A percentile compares a stretch with the other conserved stretches of the same genome.
Evolutionary conservation across 2,888 invertebrate genomes (phyloP).

Genomic region (Chymomyza procnemis): DNA sequence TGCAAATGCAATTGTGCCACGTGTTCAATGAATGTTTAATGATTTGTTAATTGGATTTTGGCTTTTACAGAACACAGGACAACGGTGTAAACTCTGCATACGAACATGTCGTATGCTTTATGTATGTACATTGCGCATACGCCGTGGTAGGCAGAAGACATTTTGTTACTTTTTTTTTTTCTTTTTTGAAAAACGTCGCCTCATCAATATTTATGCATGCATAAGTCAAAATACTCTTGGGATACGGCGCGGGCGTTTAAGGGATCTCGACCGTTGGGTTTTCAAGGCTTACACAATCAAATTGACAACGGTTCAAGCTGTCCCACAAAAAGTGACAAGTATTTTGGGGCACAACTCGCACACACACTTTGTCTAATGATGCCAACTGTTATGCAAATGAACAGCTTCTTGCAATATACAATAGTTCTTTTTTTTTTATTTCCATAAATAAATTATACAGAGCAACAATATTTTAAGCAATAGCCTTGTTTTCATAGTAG

Average conservation of each 20-base stretch:
- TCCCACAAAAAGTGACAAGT: not conserved
- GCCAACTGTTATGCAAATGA: slow-evolving; percentile 67
- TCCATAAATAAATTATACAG: not conserved
- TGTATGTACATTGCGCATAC: not conserved
- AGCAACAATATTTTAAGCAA: slow-evolving; percentile 28
- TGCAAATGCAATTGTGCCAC: slow-evolving; percentile 65
- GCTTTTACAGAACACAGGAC: slow-evolving; percentile 58
- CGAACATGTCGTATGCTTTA: not conserved
- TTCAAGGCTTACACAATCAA: not conserved
- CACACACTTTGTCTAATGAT: slow-evolving; percentile 45
- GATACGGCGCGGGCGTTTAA: slow-evolving; percentile 46
- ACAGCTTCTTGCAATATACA: slow-evolving; percentile 5
- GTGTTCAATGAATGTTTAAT: slow-evolving; percentile 78
- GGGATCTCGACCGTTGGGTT: no score
- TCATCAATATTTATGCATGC: slow-evolving; percentile 66
- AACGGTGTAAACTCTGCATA: not conserved
- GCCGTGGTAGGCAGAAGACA: not conserved
- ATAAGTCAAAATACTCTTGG: slow-evolving; percentile 67
- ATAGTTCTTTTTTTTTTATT: slow-evolving; percentile 1
- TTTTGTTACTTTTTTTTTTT: slow-evolving; percentile 2
- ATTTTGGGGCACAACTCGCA: slow-evolving; percentile 8
- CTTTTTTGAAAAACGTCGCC: slow-evolving; percentile 42
- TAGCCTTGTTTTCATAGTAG: slow-evolving; percentile 49
- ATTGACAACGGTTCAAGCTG: slow-evolving; percentile 51
- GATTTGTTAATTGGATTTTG: slow-evolving; percentile 79